A percentile compares a stretch with the other conserved stretches of the same genome.
Evolutionary conservation across 1,140 invertebrate genomes (phyloP).

Genomic region (Anoplolepis gracilipes): DNA sequence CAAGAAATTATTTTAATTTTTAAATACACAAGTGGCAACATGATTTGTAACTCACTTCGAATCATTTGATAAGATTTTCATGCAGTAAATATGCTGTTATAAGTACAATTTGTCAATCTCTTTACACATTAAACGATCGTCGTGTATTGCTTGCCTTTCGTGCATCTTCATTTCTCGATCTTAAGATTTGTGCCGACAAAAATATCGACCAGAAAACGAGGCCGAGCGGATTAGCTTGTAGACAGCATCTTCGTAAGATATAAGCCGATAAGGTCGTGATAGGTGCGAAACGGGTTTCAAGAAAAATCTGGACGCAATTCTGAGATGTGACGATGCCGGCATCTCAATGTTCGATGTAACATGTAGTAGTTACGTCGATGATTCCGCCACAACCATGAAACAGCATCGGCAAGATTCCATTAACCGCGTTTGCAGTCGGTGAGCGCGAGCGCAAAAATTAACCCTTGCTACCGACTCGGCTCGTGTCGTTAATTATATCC

Average conservation of each 20-base stretch:
- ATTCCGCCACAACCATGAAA: slow-evolving; percentile 34
- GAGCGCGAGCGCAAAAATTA: slow-evolving; percentile 45
- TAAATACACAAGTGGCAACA: background rate
- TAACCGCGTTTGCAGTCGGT: slow-evolving; percentile 66
- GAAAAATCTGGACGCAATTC: slow-evolving; percentile 76
- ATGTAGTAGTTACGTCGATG: slow-evolving; percentile 25
- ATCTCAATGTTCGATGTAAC: slow-evolving; percentile 30
- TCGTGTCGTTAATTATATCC: slow-evolving; percentile 44
- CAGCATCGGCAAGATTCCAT: slow-evolving; percentile 59
- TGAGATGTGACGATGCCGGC: slow-evolving; percentile 50
- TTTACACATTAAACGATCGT: slow-evolving; percentile 24
- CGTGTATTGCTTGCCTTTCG: background rate
- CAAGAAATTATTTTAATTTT: slow-evolving; percentile 7
- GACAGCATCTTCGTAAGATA: slow-evolving; percentile 72
- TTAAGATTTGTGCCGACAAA: slow-evolving; percentile 1
- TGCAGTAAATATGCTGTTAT: slow-evolving; percentile 17
- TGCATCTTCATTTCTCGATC: background rate
- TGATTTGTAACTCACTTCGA: background rate
- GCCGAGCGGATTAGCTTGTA: slow-evolving; percentile 60
- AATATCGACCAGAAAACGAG: slow-evolving; percentile 64
- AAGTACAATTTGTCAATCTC: background rate
- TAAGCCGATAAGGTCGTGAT: slow-evolving; percentile 61
- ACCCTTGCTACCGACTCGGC: slow-evolving; percentile 26
- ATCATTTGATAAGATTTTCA: slow-evolving; percentile 3
- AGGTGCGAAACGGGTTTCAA: slow-evolving; percentile 79